phyloP scores from a whole-genome alignment of 1,140 invertebrate species.

The Lepidurus arcticus region DNA sequence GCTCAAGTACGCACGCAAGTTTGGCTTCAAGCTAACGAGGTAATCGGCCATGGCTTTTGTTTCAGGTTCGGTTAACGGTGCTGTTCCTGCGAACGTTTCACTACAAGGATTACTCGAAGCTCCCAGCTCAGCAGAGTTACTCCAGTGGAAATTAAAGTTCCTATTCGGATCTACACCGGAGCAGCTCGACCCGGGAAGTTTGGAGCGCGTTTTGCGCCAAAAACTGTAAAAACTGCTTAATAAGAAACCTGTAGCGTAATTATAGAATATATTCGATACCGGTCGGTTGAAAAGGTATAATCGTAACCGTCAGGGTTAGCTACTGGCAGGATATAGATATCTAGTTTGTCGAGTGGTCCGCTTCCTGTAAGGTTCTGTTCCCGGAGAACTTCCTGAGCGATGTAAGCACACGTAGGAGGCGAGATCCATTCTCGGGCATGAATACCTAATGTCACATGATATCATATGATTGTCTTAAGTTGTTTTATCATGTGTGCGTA shows the following conservation, averaged over 20 bases:
- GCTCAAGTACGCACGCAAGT: background rate
- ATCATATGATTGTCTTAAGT: background rate
- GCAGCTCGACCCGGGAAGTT: constrained; percentile 48
- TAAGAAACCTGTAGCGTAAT: background rate
- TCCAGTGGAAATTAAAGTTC: constrained; percentile 68
- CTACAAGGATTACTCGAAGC: constrained; percentile 58
- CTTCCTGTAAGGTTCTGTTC: constrained; percentile 34
- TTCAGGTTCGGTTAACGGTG: constrained; percentile 77
- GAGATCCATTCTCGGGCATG: constrained; percentile 65
- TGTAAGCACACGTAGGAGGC: constrained; percentile 54
- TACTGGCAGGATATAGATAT: background rate
- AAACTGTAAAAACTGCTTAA: constrained; percentile 51
- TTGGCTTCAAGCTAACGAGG: background rate
- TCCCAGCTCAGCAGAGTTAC: constrained; percentile 42
- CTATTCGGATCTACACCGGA: constrained; percentile 65
- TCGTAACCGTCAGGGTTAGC: constrained; percentile 1
- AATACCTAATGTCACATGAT: constrained; percentile 39
- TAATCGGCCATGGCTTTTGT: constrained; percentile 51
- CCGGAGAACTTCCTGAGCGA: constrained; percentile 55
- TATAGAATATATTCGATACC: background rate
- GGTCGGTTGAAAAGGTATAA: background rate
- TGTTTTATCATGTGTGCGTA: background rate
- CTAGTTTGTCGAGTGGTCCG: background rate
- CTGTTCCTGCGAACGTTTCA: constrained; percentile 68
- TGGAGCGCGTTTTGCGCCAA: constrained; percentile 58